Evolutionary conservation across 2,113 vertebrate species (phyloP), one percentile per base, ranked within the genome.

Genomic region (Taxidea taxus): DNA sequence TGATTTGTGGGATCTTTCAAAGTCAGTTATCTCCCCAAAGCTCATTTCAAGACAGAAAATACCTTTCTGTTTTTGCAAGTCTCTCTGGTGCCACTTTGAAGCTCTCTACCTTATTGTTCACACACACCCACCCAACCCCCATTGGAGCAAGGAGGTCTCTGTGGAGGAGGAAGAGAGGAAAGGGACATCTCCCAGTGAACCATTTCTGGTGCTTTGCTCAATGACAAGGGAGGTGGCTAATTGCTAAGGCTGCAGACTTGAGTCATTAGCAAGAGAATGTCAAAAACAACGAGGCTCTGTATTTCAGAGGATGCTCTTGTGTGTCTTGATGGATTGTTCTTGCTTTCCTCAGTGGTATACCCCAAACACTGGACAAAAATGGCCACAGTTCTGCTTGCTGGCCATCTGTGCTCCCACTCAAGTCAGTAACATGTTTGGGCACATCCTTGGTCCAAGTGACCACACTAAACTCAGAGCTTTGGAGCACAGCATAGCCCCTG

Each of bases 1-100:
- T 77, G 86, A 81, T 82, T 89, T 78, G 60, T 49, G 31, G 56
- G 12, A 6, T 4, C 60, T 27, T 87, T 91, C 54, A 64, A 91
- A 92, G 12, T 87, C 6, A 27, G 3, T 89, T 83, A 86, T 54
- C 9, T 14, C 9, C 37, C 3, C 5, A 34, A 84, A 90, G 25
- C 27, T 25, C 6, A n/a, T 47, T 64, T 90, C 47, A 80, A 66
- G 20, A 10, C 47, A 74, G 44, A 82, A 91, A 77, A 31, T 39
- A 84, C 23, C 21, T 16, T 58, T 62, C 23, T 87, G 39, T 93
- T 90, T 84, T 70, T 47, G 11, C 23, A 86, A 62, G 9, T 74
- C 29, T 82, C 47, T 80, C 60, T 82, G 12, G 11, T 51, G 4
- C 82, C n/a, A 81, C 11, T 31, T 93, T 20, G 2, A 34, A 3